Evolutionary conservation across 1,140 invertebrate species (phyloP).

Genomic region (Gonioctena quinquepunctata): DNA sequence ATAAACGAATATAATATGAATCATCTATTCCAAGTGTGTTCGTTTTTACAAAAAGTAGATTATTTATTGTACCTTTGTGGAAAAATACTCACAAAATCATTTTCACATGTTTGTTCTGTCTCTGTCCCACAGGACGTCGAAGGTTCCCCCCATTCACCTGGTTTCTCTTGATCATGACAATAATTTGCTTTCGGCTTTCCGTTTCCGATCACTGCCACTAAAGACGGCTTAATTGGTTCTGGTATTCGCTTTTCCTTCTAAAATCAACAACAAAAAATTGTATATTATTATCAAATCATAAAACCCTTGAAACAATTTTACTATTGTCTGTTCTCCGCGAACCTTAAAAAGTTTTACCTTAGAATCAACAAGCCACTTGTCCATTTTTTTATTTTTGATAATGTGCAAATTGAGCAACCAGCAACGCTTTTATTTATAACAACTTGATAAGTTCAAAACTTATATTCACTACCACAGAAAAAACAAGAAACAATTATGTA

Average conservation of each 20-base stretch:
- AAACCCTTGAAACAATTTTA: background rate
- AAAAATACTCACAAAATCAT: background rate
- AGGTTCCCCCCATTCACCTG: background rate
- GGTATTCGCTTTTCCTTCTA: background rate
- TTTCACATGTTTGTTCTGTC: background rate
- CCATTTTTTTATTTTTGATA: too few species aligned
- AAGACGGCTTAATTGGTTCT: background rate
- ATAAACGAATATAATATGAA: background rate
- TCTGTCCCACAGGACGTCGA: background rate
- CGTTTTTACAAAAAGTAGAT: background rate
- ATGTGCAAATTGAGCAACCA: too few species aligned
- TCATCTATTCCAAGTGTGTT: background rate
- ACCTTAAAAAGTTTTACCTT: too few species aligned
- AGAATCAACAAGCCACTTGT: too few species aligned
- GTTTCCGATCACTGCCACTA: background rate
- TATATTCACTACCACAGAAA: too few species aligned
- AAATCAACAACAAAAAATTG: background rate
- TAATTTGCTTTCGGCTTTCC: background rate
- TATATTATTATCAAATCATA: background rate
- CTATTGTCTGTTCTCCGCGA: too few species aligned
- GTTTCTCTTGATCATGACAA: background rate
- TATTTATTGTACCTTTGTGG: background rate
- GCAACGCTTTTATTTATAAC: too few species aligned
- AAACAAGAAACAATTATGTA: too few species aligned
- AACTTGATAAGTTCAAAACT: too few species aligned